These are phyloP conservation scores for Tineola bisselliella DNA, from an alignment of 2,888 invertebrate species.

Conservation along the genomic window DNA sequence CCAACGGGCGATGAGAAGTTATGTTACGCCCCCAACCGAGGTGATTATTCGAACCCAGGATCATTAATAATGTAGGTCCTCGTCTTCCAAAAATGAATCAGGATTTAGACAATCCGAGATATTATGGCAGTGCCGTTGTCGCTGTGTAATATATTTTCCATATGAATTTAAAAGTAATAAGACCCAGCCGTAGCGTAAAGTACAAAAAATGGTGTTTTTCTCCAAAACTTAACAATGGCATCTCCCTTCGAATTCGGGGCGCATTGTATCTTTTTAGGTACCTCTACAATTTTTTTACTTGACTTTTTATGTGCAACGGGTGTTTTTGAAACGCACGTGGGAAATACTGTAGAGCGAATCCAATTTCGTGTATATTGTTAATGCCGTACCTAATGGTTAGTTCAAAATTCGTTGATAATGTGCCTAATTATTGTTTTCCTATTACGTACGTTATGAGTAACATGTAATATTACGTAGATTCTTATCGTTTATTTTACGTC, in stretches of 20 bases:
- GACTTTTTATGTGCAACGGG: constrained; percentile 8
- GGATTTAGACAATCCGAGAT: neutral
- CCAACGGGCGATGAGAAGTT: constrained; percentile 54
- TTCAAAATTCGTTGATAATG: neutral
- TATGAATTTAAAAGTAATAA: neutral
- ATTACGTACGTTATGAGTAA: neutral
- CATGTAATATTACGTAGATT: neutral
- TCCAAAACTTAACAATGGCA: constrained; percentile 42
- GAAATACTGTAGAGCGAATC: neutral
- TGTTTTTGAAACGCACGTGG: constrained; percentile 2
- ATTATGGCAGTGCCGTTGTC: neutral
- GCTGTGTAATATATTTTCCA: neutral
- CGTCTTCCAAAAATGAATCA: neutral
- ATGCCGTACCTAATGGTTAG: neutral
- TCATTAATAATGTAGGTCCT: constrained; percentile 6
- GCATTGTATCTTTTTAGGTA: constrained; percentile 33
- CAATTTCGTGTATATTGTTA: neutral
- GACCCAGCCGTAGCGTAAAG: constrained; percentile 21
- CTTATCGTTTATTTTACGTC: neutral
- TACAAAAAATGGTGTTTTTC: constrained; percentile 32
- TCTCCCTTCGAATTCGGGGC: constrained; percentile 40
- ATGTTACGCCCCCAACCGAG: constrained; percentile 65
- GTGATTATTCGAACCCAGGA: constrained; percentile 48
- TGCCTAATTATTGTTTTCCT: neutral
- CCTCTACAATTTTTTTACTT: constrained; percentile 15